Conservation (phyloP, 1,140 invertebrate species). For the Drosophila punjabiensis region DNA sequence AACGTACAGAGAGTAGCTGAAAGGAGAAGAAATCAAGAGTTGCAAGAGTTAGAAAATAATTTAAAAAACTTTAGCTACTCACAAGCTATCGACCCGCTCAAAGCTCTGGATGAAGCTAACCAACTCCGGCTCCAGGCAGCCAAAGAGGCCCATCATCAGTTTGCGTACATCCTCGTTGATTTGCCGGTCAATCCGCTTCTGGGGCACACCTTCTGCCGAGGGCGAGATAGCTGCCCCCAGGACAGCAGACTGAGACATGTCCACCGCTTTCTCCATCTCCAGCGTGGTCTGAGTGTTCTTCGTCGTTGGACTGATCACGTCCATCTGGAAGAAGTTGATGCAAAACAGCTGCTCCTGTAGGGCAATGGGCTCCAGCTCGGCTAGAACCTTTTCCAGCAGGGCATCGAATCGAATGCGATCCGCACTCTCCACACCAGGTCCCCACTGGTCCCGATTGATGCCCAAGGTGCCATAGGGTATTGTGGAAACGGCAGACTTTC, state of each 20-base stretch:
- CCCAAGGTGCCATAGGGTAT: constrained; percentile 83
- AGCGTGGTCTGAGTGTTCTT: constrained; percentile 87
- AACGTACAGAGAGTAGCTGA: constrained; percentile 96
- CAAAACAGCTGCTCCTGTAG: constrained; percentile 98
- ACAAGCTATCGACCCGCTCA: constrained; percentile 96
- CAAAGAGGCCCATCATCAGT: constrained; percentile 95
- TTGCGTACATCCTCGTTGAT: constrained; percentile 92
- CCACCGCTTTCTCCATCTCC: constrained; percentile 79
- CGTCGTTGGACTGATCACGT: constrained; percentile 87
- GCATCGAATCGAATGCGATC: constrained; percentile 85
- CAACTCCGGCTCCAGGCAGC: constrained; percentile 93
- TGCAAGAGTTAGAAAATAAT: not conserved
- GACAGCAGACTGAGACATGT: constrained; percentile 70
- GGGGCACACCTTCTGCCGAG: constrained; percentile 79
- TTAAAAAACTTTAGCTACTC: constrained; percentile 76
- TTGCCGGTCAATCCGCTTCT: constrained; percentile 89
- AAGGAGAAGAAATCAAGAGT: constrained; percentile 57
- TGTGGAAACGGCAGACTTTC: constrained; percentile 69
- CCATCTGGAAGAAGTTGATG: constrained; percentile 96
- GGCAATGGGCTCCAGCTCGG: constrained; percentile 96
- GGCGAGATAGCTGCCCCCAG: constrained; percentile 51
- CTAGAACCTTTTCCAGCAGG: constrained; percentile 88
- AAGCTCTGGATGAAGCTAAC: constrained; percentile 93
- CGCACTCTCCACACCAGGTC: constrained; percentile 70
- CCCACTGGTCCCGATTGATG: constrained; percentile 82